phyloP scores from a whole-genome alignment of 2,113 vertebrate genomes.

The Bambusicola thoracicus region DNA sequence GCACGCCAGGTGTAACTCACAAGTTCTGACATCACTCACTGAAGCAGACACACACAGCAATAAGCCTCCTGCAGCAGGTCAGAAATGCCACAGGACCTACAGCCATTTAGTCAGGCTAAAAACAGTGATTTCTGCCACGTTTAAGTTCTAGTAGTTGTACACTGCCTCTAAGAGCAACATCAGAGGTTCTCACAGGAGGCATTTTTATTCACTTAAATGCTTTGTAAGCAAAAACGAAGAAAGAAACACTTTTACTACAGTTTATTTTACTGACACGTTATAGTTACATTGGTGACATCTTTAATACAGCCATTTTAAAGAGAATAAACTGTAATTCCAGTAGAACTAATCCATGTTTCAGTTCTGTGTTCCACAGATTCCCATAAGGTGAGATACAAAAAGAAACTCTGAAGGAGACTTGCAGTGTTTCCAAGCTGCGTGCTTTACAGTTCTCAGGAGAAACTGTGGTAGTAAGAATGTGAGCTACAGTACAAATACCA shows the following conservation, averaged over 20 bases:
- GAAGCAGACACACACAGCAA: fast-evolving
- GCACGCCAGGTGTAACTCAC: background rate
- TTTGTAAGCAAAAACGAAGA: background rate
- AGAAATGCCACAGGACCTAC: background rate
- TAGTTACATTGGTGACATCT: background rate
- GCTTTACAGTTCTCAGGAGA: conserved; percentile 43
- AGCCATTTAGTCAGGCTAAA: background rate
- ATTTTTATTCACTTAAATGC: background rate
- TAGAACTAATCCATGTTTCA: background rate
- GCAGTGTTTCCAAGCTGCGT: background rate
- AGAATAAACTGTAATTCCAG: background rate
- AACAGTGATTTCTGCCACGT: background rate
- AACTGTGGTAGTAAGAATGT: background rate
- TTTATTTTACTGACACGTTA: background rate
- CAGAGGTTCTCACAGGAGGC: background rate
- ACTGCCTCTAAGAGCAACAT: background rate
- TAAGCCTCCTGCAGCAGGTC: background rate
- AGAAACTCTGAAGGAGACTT: background rate
- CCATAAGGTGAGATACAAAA: conserved; percentile 11
- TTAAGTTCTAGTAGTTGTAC: background rate
- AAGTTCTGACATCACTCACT: background rate
- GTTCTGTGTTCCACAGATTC: background rate
- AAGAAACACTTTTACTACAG: background rate
- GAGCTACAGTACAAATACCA: background rate
- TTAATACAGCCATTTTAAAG: background rate